Evolutionary conservation across 1,140 invertebrate genomes (phyloP), one percentile per base, ranked within the genome.

Genomic region (Magallana gigas): DNA sequence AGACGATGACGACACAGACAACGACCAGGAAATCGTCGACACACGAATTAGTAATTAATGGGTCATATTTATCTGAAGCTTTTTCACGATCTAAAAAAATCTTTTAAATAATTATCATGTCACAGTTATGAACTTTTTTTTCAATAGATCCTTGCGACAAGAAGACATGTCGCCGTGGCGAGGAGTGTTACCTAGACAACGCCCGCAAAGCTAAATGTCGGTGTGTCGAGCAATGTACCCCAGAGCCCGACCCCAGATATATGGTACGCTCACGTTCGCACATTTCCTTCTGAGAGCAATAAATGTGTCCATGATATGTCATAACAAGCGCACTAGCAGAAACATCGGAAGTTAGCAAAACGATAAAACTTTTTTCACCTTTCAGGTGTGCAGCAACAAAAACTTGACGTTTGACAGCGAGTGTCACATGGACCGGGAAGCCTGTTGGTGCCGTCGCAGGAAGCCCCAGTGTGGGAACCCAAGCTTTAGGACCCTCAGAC

Each of bases 321-420:
- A 48, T 48, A 48, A 48, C 36, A 48, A 48, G 36, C 3, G 36
- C 5, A 48, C 36, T 48, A 48, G 36, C 36, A 48, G 36, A 2
- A 48, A 48, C 5, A 4, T 5, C 36, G 0, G 36, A 48, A 48
- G 36, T 23, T 23, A 23, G 23, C 23, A 48, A 48, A 48, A 36
- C 1, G 36, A 36, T 36, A 48, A 48, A 48, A 48, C 3, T 48
- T 5, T 48, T 48, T 48, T 48, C 36, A 48, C 36, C 57, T 18
- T 57, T 8, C 90, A 93, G 92, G 92, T 93, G 11, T 93, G 92
- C 88, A 91, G 91, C 64, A 90, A 84, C 7, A 83, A 85, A 14
- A 93, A 93, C 85, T 62, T 89, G 11, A 93, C 92, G 48, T 93
- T 91, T 88, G 36, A 87, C 60, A 90, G 90, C 62, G 91, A 93